Evolutionary conservation across 2,888 invertebrate species (phyloP).

Genomic region (Eilema caniola): DNA sequence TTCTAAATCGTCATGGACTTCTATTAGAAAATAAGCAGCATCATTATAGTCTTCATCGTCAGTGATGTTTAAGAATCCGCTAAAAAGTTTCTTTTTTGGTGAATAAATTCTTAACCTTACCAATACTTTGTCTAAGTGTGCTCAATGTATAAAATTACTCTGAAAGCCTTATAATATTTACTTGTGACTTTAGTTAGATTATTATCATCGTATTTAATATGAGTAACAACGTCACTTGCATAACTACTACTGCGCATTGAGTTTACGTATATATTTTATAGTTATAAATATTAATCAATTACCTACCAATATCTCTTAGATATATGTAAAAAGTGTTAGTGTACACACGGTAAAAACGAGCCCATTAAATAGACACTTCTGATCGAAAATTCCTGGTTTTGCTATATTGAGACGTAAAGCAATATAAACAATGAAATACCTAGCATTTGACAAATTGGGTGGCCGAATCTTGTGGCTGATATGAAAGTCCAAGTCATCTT

Average conservation of each 20-base stretch:
- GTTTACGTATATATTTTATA: not conserved
- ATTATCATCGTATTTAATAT: slow-evolving; percentile 60
- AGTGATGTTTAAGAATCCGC: slow-evolving; percentile 71
- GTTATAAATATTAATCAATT: not conserved
- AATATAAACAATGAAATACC: slow-evolving; percentile 49
- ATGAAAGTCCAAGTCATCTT: slow-evolving; percentile 84
- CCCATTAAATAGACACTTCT: not conserved
- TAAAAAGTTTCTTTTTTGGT: slow-evolving; percentile 33
- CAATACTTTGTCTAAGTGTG: slow-evolving; percentile 32
- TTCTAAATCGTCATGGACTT: slow-evolving; percentile 92
- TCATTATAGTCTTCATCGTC: slow-evolving; percentile 80
- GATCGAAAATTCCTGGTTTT: not conserved
- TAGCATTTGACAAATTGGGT: slow-evolving; percentile 74
- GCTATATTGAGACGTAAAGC: not conserved
- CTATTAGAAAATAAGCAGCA: slow-evolving; percentile 88
- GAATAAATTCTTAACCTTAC: slow-evolving; percentile 43
- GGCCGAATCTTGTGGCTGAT: slow-evolving; percentile 82
- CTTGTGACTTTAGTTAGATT: slow-evolving; percentile 42
- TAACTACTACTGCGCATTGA: slow-evolving; percentile 33
- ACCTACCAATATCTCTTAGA: not conserved
- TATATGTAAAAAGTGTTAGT: not conserved
- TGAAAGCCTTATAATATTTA: slow-evolving; percentile 47
- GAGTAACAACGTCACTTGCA: slow-evolving; percentile 44
- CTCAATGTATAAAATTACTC: slow-evolving; percentile 26
- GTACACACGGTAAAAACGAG: not conserved